Evolutionary conservation across 2,113 vertebrate genomes (phyloP).

Genomic region (Raja brachyura): DNA sequence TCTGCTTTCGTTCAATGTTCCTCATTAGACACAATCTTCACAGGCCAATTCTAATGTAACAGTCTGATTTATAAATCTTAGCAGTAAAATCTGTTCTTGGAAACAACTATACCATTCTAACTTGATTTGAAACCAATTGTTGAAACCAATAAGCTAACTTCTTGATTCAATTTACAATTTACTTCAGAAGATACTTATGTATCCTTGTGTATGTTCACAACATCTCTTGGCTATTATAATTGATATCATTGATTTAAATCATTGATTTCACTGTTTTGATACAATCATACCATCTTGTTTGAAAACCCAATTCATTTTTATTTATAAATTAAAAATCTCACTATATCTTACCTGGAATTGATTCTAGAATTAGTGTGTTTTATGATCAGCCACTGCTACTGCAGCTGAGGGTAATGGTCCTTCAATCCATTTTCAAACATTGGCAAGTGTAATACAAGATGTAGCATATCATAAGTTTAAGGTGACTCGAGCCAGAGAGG

Average conservation of each 20-base stretch:
- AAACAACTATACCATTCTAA: background rate
- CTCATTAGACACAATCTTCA: background rate
- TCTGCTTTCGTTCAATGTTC: background rate
- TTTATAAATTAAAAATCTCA: background rate
- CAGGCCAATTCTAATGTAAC: background rate
- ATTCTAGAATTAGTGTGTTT: background rate
- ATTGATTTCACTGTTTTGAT: slow-evolving; percentile 17
- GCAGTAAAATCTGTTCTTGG: background rate
- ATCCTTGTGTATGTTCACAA: background rate
- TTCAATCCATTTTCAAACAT: background rate
- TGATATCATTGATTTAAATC: too few species aligned
- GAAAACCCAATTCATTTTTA: background rate
- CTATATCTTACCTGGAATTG: background rate
- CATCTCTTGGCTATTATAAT: background rate
- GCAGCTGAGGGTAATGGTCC: background rate
- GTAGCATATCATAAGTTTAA: background rate
- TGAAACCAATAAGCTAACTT: background rate
- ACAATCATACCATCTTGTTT: background rate
- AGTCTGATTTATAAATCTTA: background rate
- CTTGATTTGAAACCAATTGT: background rate
- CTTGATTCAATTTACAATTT: background rate
- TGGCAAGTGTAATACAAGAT: background rate
- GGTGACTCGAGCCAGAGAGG: too few species aligned
- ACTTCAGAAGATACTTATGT: background rate
- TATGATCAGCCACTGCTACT: background rate